Percentiles rank a stretch among this genome's conserved stretches.
These are phyloP conservation scores for Salmo trutta DNA, from an alignment of 2,797 vertebrate species.

Conservation along the genomic window DNA sequence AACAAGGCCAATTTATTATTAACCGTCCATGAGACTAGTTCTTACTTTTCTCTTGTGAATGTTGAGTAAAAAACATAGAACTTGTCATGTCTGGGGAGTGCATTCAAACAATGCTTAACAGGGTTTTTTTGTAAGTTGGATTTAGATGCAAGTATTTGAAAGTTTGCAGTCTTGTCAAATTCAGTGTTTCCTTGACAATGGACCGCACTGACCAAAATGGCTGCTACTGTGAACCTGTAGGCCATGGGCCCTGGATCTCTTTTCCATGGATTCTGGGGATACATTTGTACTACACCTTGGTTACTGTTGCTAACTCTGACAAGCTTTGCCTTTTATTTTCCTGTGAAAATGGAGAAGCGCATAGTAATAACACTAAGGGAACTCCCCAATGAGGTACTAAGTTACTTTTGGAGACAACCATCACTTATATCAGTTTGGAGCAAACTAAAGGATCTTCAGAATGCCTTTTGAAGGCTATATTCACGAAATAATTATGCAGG, in stretches of 20 bases:
- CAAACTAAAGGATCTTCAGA: too few relatives aligned
- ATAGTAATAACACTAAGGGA: too few relatives aligned
- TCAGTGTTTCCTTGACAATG: not conserved
- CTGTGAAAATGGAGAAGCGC: too few relatives aligned
- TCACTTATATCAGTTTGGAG: too few relatives aligned
- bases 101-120: not conserved
- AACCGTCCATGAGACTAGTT: not conserved
- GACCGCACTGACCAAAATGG: not conserved
- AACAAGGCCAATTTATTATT: conserved; percentile 5
- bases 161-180: not conserved
- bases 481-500: too few relatives aligned
- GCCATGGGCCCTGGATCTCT: not conserved
- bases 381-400: too few relatives aligned
- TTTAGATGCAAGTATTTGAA: not conserved
- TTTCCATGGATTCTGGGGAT: not conserved
- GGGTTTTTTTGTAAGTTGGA: not conserved
- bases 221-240: not conserved
- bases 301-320: too few relatives aligned
- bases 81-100: not conserved
- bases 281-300: not conserved
- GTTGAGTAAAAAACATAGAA: not conserved
- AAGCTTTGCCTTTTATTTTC: too few relatives aligned
- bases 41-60: not conserved
- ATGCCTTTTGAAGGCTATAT: too few relatives aligned
- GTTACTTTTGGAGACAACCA: too few relatives aligned